Base-by-base conservation (phyloP, 2,113 vertebrate species). In the Ranitomeya variabilis region DNA sequence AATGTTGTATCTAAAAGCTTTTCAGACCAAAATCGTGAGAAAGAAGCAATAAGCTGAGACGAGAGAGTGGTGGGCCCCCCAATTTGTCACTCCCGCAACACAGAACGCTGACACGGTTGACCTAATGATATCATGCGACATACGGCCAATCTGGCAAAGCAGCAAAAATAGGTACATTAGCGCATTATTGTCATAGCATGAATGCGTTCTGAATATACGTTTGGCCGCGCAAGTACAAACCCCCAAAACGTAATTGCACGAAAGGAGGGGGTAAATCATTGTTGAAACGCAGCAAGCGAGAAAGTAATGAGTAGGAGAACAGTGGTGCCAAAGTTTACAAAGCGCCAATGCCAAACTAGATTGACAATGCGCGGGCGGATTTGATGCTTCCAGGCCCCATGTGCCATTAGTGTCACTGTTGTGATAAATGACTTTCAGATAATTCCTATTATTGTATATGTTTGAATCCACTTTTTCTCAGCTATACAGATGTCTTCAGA, bases 401-500 rank as follows among this genome's bases (percentile, higher is more conserved):
- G 94, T 94, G 96, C 93, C 92, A 95, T 96, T 96, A 93, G 90
- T 96, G 96, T 95, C 95, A 94, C 92, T 5, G 4, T 89, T 91
- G 95, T 98, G 97, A 98, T 99, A 97, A 96, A 99, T 97, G 94
- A 94, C 94, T 93, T 95, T 96, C 94, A 93, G 93, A 95, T 95
- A 92, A 37, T 94, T 94, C 92, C 96, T 94, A 95, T 98, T 95
- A 93, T 94, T 93, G 93, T 95, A 95, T 96, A 95, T 96, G 94
- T 94, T 93, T 93, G 90, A 93, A 93, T 94, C 94, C 93, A 90
- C 92, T 91, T 91, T 88, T 90, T 91, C 91, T 90, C 94, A 94
- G 95, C 93, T 91, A 90, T 90, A 74, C 93, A 84, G 81, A 89
- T 89, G 87, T 77, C 81, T 84, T 83, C 69, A 37, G 80, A 74